Evolutionary conservation across 1,140 invertebrate species (phyloP), one percentile per base, ranked within the genome.

Genomic region (Neuroterus valhalla): DNA sequence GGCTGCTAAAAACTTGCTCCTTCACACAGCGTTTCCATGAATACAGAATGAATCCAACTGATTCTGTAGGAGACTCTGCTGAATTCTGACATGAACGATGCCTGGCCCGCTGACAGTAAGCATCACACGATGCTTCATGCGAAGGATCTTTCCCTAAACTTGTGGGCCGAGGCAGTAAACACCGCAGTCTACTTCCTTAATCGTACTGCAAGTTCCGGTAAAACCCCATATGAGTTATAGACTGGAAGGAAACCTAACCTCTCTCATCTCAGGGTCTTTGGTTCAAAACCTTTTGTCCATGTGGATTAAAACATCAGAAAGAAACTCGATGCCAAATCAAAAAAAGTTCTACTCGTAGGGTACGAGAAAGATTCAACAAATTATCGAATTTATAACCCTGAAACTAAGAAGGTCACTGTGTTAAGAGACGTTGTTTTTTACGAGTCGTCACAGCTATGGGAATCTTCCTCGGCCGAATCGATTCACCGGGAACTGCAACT

Each of bases 101-200:
- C n/a, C n/a, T n/a, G n/a, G n/a, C n/a, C n/a, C n/a, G n/a, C n/a
- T n/a, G n/a, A n/a, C n/a, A n/a, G n/a, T n/a, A n/a, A n/a, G n/a
- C n/a, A n/a, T n/a, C n/a, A n/a, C n/a, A n/a, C n/a, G n/a, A n/a
- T n/a, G n/a, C n/a, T n/a, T n/a, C n/a, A n/a, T n/a, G n/a, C n/a
- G n/a, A n/a, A n/a, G n/a, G n/a, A n/a, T n/a, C 67, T 91, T 45
- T 76, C 80, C 42, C 72, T 84, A 45, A 48, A 74, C 0, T 82
- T 89, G 42, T 91, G 88, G 90, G 86, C 83, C 3, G 89, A 91
- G 83, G 89, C 90, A 15, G 77, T 89, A 1, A 76, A 80, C 52
- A 90, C 86, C 6, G 84, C 85, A 0, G 75, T 74, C 14, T 84
- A 87, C 67, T 69, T 84, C 3, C 43, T 31, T 1, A 71, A 71